A percentile compares a stretch with the other conserved stretches of the same genome.
These are phyloP conservation scores for Mormoops blainvillei DNA, from an alignment of 2,113 vertebrate species.

Conservation along the genomic window DNA sequence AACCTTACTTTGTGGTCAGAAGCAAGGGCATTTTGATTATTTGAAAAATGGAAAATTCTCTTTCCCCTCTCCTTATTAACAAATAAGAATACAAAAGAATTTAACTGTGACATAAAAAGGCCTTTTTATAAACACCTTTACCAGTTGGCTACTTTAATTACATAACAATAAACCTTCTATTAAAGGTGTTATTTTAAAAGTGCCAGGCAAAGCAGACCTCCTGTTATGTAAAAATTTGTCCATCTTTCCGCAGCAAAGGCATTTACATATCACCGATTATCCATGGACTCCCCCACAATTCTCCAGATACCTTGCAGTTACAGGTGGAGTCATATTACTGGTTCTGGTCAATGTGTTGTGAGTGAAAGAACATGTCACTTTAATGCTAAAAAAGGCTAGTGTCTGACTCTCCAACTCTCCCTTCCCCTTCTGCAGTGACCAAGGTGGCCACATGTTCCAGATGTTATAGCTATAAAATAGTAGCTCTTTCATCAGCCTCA, in stretches of 20 bases:
- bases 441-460: not conserved
- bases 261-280: not conserved
- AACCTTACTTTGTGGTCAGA: not conserved
- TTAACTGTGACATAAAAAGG: conserved; percentile 2
- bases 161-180: conserved; percentile 29
- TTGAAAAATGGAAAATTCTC: conserved; percentile 7
- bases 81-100: conserved; percentile 33
- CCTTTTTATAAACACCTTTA: conserved; percentile 35
- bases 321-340: not conserved
- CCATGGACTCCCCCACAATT: not conserved
- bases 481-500: not conserved
- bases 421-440: not conserved
- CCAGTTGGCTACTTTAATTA: conserved; percentile 14
- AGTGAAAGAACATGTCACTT: not conserved
- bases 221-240: not conserved
- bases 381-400: not conserved
- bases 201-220: not conserved
- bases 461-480: not conserved
- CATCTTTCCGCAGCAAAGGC: not conserved
- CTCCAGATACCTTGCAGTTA: not conserved
- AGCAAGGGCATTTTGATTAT: conserved; percentile 23
- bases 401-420: not conserved
- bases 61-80: conserved; percentile 2
- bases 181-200: conserved; percentile 31
- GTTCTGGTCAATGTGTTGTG: not conserved